Evolutionary conservation across 2,113 vertebrate species (phyloP), one percentile per base, ranked within the genome.

Genomic region (Myotis brandtii): DNA sequence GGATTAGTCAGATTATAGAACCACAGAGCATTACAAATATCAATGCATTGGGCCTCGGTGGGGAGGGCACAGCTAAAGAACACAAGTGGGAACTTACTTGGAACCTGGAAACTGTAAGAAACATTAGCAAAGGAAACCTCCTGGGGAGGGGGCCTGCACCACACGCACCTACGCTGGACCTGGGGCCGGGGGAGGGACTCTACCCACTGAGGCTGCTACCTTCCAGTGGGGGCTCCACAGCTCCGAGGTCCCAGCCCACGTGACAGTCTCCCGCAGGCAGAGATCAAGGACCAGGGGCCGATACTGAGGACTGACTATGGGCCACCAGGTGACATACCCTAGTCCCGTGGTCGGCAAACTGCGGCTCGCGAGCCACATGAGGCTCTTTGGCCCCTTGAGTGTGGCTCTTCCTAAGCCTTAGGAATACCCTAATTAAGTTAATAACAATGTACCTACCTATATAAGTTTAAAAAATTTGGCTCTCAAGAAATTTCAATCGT

Each of bases 1-100:
- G 52, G 98, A 98, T 98, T 98, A 98, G 98, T 98, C 95, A 97
- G 85, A 92, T 48, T 64, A 95, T 95, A 97, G 98, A 92, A 96
- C 98, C 98, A 91, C 90, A 94, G 82, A 89, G 96, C 96, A 76
- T 93, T 96, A 98, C 92, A 96, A 89, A 96, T 96, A 93, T 21
- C 97, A 96, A 97, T 94, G 95, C 97, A 96, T 96, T 94, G 96
- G 96, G 34, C 88, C 84, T 95, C 32, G 66, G 43, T 16, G n/a
- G 0, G 84, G 64, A 40, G 72, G 80, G 97, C 30, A 52, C 72
- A 23, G 80, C 2, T 92, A 96, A 56, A 96, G 5, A 88, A 85
- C 2, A 1, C 30, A 23, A 80, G 95, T 87, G n/a, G 98, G 89
- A 30, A 76, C 98, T 97, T 88, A 62, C 96, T 93, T 17, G 20